Base-by-base conservation (phyloP, 2,797 vertebrate genomes). In the Adelosebastes latens region DNA sequence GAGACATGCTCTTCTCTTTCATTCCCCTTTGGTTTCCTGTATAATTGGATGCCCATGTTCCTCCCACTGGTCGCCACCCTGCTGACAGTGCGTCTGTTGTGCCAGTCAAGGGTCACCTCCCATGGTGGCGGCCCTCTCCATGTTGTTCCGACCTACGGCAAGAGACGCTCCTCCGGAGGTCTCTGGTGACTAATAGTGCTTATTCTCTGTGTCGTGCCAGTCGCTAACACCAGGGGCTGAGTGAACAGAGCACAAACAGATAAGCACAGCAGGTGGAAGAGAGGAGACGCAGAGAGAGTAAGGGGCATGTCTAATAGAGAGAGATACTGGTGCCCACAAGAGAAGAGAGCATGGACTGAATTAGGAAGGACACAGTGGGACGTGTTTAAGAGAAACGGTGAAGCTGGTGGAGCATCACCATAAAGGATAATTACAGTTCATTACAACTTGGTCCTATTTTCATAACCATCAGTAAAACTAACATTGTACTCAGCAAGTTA, bases 101-200 rank as follows among this genome's bases (percentile, higher is more conserved):
- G 86, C 79, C 60, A 88, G 89, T 90, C 77, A 86, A 81, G 83
- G 93, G 88, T 93, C 91, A 88, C 70, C 85, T 91, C 90, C 89
- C 85, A 22, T 32, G 69, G 85, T 25, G 87, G 80, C 20, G 39
- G 80, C 86, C 81, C 86, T 82, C 83, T 86, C 75, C 85, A 55
- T 73, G 87, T 77, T 86, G 78, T 72, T 63, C 75, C 61, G 75
- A 92, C 91, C 92, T 79, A 76, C 68, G 42, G 87, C 81, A 71
- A 83, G 85, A 86, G 77, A 86, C 59, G 80, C 87, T 88, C 80
- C 87, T 84, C 82, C 10, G 66, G 86, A 86, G 90, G 86, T 92
- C 88, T 84, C 83, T 29, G 63, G 83, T 90, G 92, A 90, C 90
- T 90, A 92, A 93, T 84, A 73, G 84, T 76, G 82, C 84, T 91